Evolutionary conservation across 2,113 vertebrate species (phyloP).

Genomic region (Sylvilagus bachmani): DNA sequence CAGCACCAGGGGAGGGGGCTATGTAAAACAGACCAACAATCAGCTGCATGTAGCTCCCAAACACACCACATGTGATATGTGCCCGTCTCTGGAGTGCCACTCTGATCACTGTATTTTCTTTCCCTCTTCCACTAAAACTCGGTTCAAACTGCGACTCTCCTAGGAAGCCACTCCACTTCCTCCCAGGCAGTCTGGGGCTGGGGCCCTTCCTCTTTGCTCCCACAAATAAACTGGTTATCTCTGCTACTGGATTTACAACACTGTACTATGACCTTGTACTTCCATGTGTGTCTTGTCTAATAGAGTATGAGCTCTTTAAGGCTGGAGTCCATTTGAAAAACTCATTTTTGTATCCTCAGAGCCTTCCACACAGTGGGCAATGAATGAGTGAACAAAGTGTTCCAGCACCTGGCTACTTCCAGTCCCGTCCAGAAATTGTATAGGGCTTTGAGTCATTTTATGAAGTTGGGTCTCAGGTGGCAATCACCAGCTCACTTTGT

Average conservation of each 20-base stretch:
- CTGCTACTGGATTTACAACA: background rate
- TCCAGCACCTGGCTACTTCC: background rate
- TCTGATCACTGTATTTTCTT: background rate
- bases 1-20: background rate
- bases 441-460: constrained; percentile 33
- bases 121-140: background rate
- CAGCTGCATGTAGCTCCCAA: background rate
- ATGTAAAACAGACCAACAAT: background rate
- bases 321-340: background rate
- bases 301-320: background rate
- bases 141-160: background rate
- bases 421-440: background rate
- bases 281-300: background rate
- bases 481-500: background rate
- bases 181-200: background rate
- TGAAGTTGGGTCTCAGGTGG: background rate
- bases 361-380: background rate
- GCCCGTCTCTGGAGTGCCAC: background rate
- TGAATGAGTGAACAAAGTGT: background rate
- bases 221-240: background rate
- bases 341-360: constrained; percentile 34
- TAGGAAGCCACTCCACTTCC: background rate
- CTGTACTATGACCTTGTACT: background rate
- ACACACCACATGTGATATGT: background rate
- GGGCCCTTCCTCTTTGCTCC: background rate